Percentiles rank a stretch among this genome's conserved stretches.
These are phyloP conservation scores for Lycocerus yunnanus DNA, from an alignment of 2,888 invertebrate species.

Conservation along the genomic window DNA sequence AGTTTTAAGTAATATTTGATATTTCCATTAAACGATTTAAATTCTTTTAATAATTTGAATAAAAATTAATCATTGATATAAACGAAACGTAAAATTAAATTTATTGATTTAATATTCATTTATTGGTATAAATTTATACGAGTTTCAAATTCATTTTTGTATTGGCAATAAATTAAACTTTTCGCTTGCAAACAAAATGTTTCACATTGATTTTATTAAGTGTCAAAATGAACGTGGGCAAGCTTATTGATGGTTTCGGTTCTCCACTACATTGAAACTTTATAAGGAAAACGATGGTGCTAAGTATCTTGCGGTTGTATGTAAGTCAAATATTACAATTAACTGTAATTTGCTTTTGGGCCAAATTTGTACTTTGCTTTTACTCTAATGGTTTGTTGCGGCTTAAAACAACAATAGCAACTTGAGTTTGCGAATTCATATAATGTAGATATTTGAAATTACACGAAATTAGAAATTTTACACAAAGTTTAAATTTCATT, in stretches of 20 bases:
- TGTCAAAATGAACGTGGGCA: slow-evolving; percentile 7
- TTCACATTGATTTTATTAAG: slow-evolving; percentile 8
- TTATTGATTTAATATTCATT: slow-evolving; percentile 3
- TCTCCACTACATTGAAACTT: slow-evolving; percentile 36
- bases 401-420: slow-evolving; percentile 44
- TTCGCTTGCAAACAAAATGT: slow-evolving; percentile 7
- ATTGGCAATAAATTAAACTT: slow-evolving; percentile 14
- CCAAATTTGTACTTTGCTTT: slow-evolving; percentile 19
- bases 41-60: background rate
- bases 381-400: slow-evolving; percentile 47
- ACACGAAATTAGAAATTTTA: slow-evolving; percentile 42
- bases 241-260: slow-evolving; percentile 21
- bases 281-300: slow-evolving; percentile 35
- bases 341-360: slow-evolving; percentile 45
- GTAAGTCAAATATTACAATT: slow-evolving; percentile 49
- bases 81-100: slow-evolving; percentile 1
- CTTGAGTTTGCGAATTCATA: slow-evolving; percentile 41
- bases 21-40: slow-evolving; percentile 2
- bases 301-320: slow-evolving; percentile 40
- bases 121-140: slow-evolving; percentile 1
- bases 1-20: slow-evolving; percentile 1
- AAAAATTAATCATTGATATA: slow-evolving; percentile 2
- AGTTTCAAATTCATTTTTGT: background rate
- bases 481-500: slow-evolving; percentile 42
- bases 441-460: slow-evolving; percentile 33